Percentiles rank a stretch among this genome's conserved stretches.
Evolutionary conservation across 2,797 vertebrate species (phyloP).

Genomic region (Paguma larvata): DNA sequence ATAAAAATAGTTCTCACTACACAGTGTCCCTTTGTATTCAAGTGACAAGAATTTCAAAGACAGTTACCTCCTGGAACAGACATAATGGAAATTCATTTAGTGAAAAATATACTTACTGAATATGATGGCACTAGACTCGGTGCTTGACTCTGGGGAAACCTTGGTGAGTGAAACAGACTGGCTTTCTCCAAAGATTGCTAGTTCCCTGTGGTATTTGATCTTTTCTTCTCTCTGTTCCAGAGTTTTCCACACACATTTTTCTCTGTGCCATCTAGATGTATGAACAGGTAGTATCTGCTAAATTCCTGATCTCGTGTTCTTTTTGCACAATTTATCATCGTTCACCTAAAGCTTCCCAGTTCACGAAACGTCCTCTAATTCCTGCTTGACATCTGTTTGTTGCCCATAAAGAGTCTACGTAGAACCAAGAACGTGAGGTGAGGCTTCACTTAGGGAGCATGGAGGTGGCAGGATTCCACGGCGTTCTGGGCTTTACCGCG

Average conservation of each 20-base stretch:
- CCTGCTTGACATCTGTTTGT: not conserved
- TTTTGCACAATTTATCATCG: not conserved
- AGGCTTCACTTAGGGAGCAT: not conserved
- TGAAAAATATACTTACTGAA: not conserved
- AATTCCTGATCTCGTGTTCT: not conserved
- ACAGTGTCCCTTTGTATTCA: not conserved
- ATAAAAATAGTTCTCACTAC: not conserved
- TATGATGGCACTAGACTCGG: not conserved
- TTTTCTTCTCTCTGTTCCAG: not conserved
- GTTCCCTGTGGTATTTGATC: not conserved
- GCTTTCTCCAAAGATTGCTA: not conserved
- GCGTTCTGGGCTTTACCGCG: not conserved
- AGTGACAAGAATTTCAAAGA: conserved; percentile 32
- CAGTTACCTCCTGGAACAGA: not conserved
- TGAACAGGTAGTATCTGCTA: not conserved
- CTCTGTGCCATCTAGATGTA: not conserved
- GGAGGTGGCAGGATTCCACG: not conserved
- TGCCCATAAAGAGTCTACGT: not conserved
- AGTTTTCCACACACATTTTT: not conserved
- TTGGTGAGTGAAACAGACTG: not conserved
- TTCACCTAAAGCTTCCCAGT: not conserved
- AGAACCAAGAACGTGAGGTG: not conserved
- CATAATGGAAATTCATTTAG: not conserved
- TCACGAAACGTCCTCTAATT: not conserved
- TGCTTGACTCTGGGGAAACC: not conserved